phyloP scores from a whole-genome alignment of 2,888 invertebrate genomes.

The Fragum fragum region DNA sequence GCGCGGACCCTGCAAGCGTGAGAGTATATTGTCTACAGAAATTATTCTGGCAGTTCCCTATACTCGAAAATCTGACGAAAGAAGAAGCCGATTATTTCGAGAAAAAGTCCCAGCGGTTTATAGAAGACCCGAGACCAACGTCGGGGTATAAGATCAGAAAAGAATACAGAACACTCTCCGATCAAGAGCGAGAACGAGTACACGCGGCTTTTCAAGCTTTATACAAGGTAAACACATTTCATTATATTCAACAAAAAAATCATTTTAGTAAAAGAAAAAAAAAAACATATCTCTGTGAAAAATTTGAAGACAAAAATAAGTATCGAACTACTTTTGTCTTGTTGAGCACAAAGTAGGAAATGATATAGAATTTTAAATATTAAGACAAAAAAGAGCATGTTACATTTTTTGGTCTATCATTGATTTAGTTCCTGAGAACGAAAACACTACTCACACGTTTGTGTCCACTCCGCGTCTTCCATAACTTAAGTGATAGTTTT shows the following conservation, averaged over 20 bases:
- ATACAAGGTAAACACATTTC: slow-evolving; percentile 44
- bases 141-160: slow-evolving; percentile 37
- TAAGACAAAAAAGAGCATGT: no score
- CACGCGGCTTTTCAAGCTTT: slow-evolving; percentile 49
- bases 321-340: no score
- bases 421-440: no score
- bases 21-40: slow-evolving; percentile 42
- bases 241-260: no score
- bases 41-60: slow-evolving; percentile 34
- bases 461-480: no score
- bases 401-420: no score
- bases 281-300: slow-evolving; percentile 1
- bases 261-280: no score
- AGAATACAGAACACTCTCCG: slow-evolving; percentile 42
- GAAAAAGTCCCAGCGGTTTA: slow-evolving; percentile 26
- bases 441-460: no score
- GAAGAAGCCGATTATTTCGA: slow-evolving; percentile 30
- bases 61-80: slow-evolving; percentile 30
- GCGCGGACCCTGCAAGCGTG: neutral
- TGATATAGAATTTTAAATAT: no score
- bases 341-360: no score
- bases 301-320: neutral
- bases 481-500: no score
- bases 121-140: slow-evolving; percentile 12
- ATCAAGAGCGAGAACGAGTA: slow-evolving; percentile 30